phyloP scores from a whole-genome alignment of 2,888 invertebrate species.

The Blomia tropicalis region DNA sequence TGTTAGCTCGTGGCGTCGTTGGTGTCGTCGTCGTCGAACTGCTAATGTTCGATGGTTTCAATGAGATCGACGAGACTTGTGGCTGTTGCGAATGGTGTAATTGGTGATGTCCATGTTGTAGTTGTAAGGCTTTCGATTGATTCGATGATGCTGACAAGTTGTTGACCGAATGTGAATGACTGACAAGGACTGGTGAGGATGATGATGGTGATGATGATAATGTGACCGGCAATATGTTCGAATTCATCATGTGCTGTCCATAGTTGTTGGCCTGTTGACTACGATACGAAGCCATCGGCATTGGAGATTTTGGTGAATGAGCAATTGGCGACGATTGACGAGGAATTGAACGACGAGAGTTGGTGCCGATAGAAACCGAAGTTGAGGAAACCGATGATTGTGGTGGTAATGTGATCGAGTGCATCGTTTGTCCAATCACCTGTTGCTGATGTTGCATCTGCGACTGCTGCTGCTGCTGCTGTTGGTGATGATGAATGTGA shows the following conservation, averaged over 20 bases:
- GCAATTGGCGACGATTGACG: too few relatives aligned
- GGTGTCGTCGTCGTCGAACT: conserved; percentile 4
- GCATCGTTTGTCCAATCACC: not conserved
- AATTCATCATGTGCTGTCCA: not conserved
- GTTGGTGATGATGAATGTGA: conserved; percentile 13
- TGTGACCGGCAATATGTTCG: too few relatives aligned
- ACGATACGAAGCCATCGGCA: conserved; percentile 2
- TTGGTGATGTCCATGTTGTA: not conserved
- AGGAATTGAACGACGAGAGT: not conserved
- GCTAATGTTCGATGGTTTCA: not conserved
- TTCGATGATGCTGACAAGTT: not conserved
- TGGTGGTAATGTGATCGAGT: not conserved
- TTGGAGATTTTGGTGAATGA: too few relatives aligned
- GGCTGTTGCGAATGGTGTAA: too few relatives aligned
- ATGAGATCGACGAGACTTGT: conserved; percentile 6
- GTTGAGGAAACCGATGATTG: not conserved
- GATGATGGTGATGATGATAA: too few relatives aligned
- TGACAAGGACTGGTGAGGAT: not conserved
- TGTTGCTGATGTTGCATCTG: conserved; percentile 14
- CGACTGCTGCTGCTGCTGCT: conserved; percentile 5
- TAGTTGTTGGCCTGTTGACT: not conserved
- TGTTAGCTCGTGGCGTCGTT: conserved; percentile 23
- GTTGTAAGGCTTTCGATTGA: not conserved
- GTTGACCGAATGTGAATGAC: not conserved
- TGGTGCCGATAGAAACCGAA: not conserved